Base-by-base conservation (phyloP, 1,140 invertebrate species). In the Lethrus apterus region DNA sequence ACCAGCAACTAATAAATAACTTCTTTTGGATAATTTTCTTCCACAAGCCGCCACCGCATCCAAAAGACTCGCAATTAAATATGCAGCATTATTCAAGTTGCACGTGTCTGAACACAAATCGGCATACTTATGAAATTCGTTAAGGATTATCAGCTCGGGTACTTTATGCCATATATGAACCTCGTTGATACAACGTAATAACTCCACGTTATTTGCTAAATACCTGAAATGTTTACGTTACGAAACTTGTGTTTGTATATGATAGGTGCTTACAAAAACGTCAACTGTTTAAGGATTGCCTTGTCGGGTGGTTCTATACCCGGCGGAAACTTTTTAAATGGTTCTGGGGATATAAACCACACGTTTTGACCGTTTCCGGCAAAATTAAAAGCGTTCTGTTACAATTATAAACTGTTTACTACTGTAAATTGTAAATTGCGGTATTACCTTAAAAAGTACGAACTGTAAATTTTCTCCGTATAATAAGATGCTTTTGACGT, bases 341-440 rank as follows among this genome's bases (percentile, higher is more conserved):
- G 23, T 3, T 42, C 40, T 2, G 40, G 40, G 5, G 40, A 29
- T 8, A 42, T 42, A 11, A 42, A 42, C 40, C 40, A 42, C 9
- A 42, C 23, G 21, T 42, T 14, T n/a, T 11, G 15, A 15, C 40
- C 40, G 17, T 29, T 26, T 42, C 29, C 40, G 1, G 24, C 23
- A 14, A 29, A 42, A 3, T 26, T 42, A 29, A 42, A 9, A 11
- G 40, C 40, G 8, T 26, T 42, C 40, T 42, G 29, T 26, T 24
- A 3, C 5, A 7, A 20, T 9, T 21, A 38, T 24, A 11, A 10
- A 38, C 23, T 9, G 2, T n/a, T 38, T 5, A n/a, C 11, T 23
- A 10, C 5, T 26, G 24, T n/a, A 7, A 26, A 26, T 26, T 7
- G 24, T 7, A 7, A 26, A 7, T n/a, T 7, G n/a, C 5, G 24